Evolutionary conservation across 2,888 invertebrate species (phyloP).

Genomic region (Leucozona laternaria): DNA sequence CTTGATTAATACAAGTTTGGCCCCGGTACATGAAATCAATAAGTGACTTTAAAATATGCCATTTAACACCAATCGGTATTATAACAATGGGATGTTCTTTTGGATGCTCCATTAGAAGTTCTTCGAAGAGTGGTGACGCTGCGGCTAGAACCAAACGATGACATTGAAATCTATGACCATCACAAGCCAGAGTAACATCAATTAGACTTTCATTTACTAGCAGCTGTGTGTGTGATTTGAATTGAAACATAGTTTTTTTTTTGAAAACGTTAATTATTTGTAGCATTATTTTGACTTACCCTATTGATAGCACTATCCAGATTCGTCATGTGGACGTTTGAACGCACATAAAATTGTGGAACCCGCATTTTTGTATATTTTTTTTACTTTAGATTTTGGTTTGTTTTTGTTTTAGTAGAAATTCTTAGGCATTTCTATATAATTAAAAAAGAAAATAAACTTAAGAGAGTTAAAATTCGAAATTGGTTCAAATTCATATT

Average conservation of each 20-base stretch:
- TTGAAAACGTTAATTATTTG: not conserved
- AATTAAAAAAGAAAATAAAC: not conserved
- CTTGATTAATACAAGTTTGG: slow-evolving; percentile 91
- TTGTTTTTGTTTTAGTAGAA: not conserved
- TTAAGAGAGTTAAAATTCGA: not conserved
- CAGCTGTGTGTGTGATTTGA: slow-evolving; percentile 52
- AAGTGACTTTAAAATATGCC: slow-evolving; percentile 91
- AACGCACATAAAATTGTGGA: slow-evolving; percentile 53
- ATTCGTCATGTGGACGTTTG: slow-evolving; percentile 60
- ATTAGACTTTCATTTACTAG: slow-evolving; percentile 85
- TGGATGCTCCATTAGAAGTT: slow-evolving; percentile 84
- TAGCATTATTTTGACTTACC: slow-evolving; percentile 10
- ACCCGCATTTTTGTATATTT: not conserved
- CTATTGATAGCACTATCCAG: slow-evolving; percentile 57
- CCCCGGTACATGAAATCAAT: slow-evolving; percentile 94
- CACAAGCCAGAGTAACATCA: slow-evolving; percentile 93
- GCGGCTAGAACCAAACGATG: slow-evolving; percentile 93
- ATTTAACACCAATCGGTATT: slow-evolving; percentile 91
- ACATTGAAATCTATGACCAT: slow-evolving; percentile 90
- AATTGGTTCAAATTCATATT: too few relatives aligned
- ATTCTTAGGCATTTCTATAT: not conserved
- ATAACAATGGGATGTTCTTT: slow-evolving; percentile 91
- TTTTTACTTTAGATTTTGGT: not conserved
- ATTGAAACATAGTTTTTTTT: not conserved
- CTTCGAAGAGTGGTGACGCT: slow-evolving; percentile 89